Evolutionary conservation across 2,888 invertebrate species (phyloP), one percentile per base, ranked within the genome.

Genomic region (Pyrgus malvae): DNA sequence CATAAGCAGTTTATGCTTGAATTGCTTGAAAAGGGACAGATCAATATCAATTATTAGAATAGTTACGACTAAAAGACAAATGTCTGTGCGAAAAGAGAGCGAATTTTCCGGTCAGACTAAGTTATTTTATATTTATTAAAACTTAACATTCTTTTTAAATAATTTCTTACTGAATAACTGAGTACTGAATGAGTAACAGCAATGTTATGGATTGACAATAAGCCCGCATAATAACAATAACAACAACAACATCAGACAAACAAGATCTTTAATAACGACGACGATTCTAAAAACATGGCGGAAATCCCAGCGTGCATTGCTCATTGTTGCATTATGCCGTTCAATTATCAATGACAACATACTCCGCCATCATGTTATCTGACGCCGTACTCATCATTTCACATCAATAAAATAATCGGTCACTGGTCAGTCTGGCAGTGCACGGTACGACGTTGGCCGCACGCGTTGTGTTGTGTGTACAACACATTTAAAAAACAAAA

Each of bases 321-420:
- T 57, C 58, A 48, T 46, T 50, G 21, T 38, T 35, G 80, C 73
- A 75, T 82, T 72, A 76, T 65, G 67, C 70, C 60, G 58, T 81
- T 71, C 87, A 83, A 83, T 85, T 85, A 88, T 86, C 88, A 85
- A 75, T 76, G 79, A 72, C 80, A 76, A 69, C 69, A 70, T 59
- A 53, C 14, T 70, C 67, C 64, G 76, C 63, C 74, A 77, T 76
- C 72, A 79, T 79, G 71, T 83, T 85, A 86, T 86, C 85, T 78
- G 74, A 70, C 57, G 62, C 67, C 63, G 67, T 66, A 75, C 76
- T 77, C 83, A 81, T 83, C 82, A 78, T 76, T 77, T 78, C 75
- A 78, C 83, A 83, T 81, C 80, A 83, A 84, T 84, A 84, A 82
- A 80, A 79, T 78, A 82, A 78, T 77, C 76, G 68, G 72, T 74